Evolutionary conservation across 2,888 invertebrate genomes (phyloP).

Genomic region (Chelonus formosanus): DNA sequence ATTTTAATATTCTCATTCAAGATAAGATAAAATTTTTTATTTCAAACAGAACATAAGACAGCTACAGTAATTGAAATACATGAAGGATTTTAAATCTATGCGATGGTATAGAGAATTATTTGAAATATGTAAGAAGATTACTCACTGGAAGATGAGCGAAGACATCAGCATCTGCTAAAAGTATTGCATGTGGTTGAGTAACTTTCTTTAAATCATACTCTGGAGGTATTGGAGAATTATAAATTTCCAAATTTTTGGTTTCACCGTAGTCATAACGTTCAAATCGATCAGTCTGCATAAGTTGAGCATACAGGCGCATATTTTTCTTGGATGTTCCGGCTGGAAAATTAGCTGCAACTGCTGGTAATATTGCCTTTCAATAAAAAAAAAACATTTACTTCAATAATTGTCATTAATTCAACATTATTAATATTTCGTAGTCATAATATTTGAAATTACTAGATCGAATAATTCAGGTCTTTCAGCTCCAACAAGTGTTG

Average conservation of each 20-base stretch:
- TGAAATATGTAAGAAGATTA: constrained; percentile 15
- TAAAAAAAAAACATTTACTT: constrained; percentile 3
- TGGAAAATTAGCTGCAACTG: constrained; percentile 75
- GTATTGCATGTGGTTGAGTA: constrained; percentile 72
- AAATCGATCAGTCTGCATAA: constrained; percentile 70
- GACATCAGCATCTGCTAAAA: constrained; percentile 78
- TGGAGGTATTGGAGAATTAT: constrained; percentile 71
- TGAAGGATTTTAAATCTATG: neutral
- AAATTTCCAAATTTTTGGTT: constrained; percentile 69
- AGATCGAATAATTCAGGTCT: neutral
- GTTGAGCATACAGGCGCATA: constrained; percentile 75
- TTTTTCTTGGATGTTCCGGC: constrained; percentile 80
- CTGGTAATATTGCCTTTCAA: constrained; percentile 70
- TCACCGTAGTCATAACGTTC: constrained; percentile 77
- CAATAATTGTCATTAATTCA: neutral
- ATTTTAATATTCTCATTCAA: too few species aligned
- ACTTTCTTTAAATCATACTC: constrained; percentile 73
- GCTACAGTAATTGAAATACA: too few species aligned
- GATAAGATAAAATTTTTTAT: too few species aligned
- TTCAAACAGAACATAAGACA: too few species aligned
- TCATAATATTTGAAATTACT: neutral
- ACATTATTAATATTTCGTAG: neutral
- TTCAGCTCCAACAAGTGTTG: neutral
- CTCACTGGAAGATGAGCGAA: constrained; percentile 71
- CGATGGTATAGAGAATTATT: neutral